These are phyloP conservation scores for Perognathus longimembris DNA, from an alignment of 2,113 vertebrate species.

Conservation along the genomic window DNA sequence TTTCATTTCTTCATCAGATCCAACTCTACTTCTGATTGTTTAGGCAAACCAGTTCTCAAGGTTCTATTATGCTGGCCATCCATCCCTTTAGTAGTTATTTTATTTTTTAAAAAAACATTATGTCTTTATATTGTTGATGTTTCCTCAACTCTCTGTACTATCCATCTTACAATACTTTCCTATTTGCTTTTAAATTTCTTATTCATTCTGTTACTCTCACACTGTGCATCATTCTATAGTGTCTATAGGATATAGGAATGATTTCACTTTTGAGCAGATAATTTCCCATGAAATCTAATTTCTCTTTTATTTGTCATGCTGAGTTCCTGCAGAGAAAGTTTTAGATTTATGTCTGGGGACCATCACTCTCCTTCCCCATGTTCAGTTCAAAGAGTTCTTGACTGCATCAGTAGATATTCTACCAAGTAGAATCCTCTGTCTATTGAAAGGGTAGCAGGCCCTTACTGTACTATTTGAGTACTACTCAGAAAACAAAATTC, in stretches of 20 bases:
- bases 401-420: background rate
- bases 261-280: background rate
- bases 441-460: background rate
- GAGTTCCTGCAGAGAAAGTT: background rate
- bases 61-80: background rate
- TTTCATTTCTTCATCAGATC: background rate
- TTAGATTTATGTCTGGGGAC: background rate
- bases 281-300: background rate
- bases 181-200: background rate
- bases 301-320: background rate
- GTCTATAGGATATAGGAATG: background rate
- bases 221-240: background rate
- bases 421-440: background rate
- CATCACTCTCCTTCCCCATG: background rate
- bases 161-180: background rate
- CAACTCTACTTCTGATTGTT: background rate
- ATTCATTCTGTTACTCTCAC: background rate
- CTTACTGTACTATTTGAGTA: background rate
- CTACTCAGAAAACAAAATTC: slow-evolving; percentile 22
- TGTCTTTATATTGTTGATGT: background rate
- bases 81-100: background rate
- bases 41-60: background rate
- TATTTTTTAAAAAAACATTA: background rate
- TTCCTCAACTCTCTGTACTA: background rate
- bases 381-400: slow-evolving; percentile 12